Evolutionary conservation across 2,113 vertebrate genomes (phyloP), one percentile per base, ranked within the genome.

Genomic region (Oryzias melastigma): DNA sequence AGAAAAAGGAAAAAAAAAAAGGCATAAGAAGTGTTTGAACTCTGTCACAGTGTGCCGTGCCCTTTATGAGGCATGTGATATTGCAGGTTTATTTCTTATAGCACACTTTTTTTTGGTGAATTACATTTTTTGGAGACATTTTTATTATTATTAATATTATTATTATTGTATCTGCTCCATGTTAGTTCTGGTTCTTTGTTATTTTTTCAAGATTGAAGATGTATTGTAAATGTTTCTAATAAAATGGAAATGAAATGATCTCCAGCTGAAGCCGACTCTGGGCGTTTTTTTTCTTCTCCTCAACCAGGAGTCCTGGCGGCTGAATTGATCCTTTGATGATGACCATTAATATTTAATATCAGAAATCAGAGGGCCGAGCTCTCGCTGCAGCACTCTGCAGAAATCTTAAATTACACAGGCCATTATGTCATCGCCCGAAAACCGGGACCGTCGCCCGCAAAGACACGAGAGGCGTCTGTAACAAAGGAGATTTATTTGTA

Each of bases 191-290:
- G 82, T 91, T 90, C 78, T 90, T 91, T 87, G 83, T 92, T 92
- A 89, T 91, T 91, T 92, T 91, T 87, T 62, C 77, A 88, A 88
- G 85, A 89, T 90, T 90, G 68, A 90, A 91, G 85, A 90, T 92
- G 91, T 92, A 93, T 91, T 92, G 92, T 92, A 92, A 91, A 91
- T 92, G 90, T 93, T 93, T 92, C 85, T 92, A 93, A 92, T 93
- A 93, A 93, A 93, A 92, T 83, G 88, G 89, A 91, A 88, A 80
- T 75, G 78, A 89, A 91, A 89, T 86, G 65, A 91, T 83, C 71
- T 64, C 57, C 58, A 81, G 72, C 59, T 49, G 29, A 75, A 42
- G 52, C 7, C 2, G 14, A 16, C 29, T 63, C 27, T 35, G 35
- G 10, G 25, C 58, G 25, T 42, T 42, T 48, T 62, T 66, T 52